These are phyloP conservation scores for Fregata magnificens DNA, from an alignment of 2,113 vertebrate genomes.

Conservation along the genomic window DNA sequence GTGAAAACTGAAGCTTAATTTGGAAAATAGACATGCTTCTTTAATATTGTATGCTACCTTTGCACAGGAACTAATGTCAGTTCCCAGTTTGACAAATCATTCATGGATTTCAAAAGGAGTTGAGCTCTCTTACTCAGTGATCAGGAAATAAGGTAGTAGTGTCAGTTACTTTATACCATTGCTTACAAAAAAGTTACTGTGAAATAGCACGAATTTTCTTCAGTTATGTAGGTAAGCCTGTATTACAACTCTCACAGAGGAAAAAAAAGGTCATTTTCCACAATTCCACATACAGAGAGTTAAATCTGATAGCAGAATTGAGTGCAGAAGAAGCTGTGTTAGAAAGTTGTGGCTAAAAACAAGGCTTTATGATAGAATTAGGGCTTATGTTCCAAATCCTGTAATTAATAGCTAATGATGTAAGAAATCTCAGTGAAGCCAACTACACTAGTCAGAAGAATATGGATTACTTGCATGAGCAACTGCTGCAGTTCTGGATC, in stretches of 20 bases:
- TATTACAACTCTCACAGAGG: not conserved
- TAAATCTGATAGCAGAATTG: not conserved
- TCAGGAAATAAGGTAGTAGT: not conserved
- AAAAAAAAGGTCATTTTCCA: not conserved
- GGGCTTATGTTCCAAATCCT: not conserved
- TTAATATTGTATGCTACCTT: not conserved
- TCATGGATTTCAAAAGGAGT: not conserved
- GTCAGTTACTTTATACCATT: not conserved
- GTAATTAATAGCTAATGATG: not conserved
- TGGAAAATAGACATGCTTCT: not conserved
- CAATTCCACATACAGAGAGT: not conserved
- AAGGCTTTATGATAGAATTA: not conserved
- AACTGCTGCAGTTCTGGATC: not conserved
- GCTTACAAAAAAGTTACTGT: not conserved
- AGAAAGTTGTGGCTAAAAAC: not conserved
- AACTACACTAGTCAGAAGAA: not conserved
- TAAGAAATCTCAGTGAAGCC: not conserved
- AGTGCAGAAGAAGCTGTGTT: not conserved
- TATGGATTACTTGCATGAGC: not conserved
- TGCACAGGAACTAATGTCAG: not conserved
- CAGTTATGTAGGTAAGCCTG: not conserved
- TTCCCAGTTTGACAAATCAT: not conserved
- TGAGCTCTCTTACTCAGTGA: not conserved
- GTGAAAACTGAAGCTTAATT: not conserved
- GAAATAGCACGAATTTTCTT: not conserved